Base-by-base conservation (phyloP, 2,888 invertebrate genomes). In the Bedellia somnulentella region DNA sequence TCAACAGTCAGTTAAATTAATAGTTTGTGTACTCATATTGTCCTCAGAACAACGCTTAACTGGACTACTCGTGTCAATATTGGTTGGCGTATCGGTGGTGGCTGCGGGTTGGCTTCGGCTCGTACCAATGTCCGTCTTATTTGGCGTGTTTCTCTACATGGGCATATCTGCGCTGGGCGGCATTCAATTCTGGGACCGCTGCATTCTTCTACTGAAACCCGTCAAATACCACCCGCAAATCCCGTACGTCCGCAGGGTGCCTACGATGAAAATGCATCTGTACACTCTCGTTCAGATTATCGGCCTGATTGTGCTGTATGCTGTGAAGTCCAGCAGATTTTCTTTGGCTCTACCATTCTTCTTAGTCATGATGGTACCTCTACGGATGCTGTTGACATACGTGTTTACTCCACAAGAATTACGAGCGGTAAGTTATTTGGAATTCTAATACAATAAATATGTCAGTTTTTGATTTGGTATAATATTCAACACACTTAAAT, bases 61-160 rank as follows among this genome's bases (percentile, higher is more conserved):
- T 29, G 88, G 86, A 1, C 79, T 95, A 15, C 64, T 87, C 32
- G 92, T 94, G 2, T 81, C 93, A 1, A 52, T 88, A 5, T 68
- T 94, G 46, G 85, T 92, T 34, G 93, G 93, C 4, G 53, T 89
- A 11, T 93, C 94, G 1, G 89, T 96, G 21, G 67, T 90, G 31
- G 89, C 93, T 80, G 83, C 91, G 2, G 80, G 87, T 4, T 75
- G 91, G 35, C 71, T 97, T 32, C 79, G 87, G 15, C 78, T 87
- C 32, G 91, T 98, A 37, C 97, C 98, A 1, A 89, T 96, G 83
- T 86, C 97, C n/a, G 94, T 96, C 30, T 80, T 99, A 13, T 93
- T 97, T 55, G 98, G 98, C 13, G 93, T 98, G 15, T 98, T 99
- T 73, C 82, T 98, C 11, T 95, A 94, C 70, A 93, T 93, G 93